Evolutionary conservation across 2,797 vertebrate genomes (phyloP).

Genomic region (Gymnoscopelus microlampas): DNA sequence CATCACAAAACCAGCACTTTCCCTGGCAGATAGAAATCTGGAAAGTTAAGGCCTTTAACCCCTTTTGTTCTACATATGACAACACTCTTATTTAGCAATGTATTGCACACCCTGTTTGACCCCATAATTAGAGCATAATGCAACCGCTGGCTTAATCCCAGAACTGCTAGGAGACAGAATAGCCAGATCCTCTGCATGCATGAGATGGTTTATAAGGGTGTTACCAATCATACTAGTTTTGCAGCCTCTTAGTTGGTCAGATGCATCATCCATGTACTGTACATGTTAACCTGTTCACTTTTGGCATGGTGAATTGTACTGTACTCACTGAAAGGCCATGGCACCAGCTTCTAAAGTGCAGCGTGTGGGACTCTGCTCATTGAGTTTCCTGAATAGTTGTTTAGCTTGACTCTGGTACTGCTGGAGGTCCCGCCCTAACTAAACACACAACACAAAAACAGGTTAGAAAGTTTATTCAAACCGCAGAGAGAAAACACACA

Average conservation of each 20-base stretch:
- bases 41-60: not conserved
- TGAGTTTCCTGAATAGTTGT: constrained; percentile 95
- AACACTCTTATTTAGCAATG: too few relatives aligned
- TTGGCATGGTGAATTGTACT: constrained; percentile 61
- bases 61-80: constrained; percentile 7
- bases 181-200: too few relatives aligned
- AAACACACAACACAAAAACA: constrained; percentile 44
- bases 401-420: constrained; percentile 99
- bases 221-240: too few relatives aligned
- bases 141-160: too few relatives aligned
- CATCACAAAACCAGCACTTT: not conserved
- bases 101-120: too few relatives aligned
- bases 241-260: too few relatives aligned
- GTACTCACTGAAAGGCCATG: constrained; percentile 96
- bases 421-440: constrained; percentile 96
- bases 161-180: too few relatives aligned
- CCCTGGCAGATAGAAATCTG: constrained; percentile 1
- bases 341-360: constrained; percentile 95
- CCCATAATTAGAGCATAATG: too few relatives aligned
- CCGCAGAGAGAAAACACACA: not conserved
- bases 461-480: constrained; percentile 13
- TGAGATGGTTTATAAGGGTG: too few relatives aligned
- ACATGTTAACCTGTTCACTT: not conserved
- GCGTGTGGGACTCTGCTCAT: constrained; percentile 96
- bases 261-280: too few relatives aligned